Evolutionary conservation across 2,797 vertebrate species (phyloP), one percentile per base, ranked within the genome.

Genomic region (Cossypha niveicapilla): DNA sequence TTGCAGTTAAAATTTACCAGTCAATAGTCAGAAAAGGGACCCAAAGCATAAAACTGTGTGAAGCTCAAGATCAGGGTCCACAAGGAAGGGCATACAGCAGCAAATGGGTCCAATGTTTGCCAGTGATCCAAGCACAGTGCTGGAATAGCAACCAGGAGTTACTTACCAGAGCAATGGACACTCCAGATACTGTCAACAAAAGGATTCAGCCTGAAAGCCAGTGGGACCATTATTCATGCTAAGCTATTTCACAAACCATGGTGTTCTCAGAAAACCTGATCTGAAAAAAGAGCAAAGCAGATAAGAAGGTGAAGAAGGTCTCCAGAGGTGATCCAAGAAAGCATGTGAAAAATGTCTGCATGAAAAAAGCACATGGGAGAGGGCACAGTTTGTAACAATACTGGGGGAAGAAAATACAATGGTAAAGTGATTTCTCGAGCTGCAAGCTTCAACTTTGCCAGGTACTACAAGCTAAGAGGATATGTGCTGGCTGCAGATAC

Each of bases 231-330:
- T 92, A 86, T 75, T 91, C 65, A 44, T 37, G 24, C 65, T 68
- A 68, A 83, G n/a, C 44, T 87, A 61, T 70, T 92, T 92, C 78
- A 90, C 76, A 80, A 83, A 74, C 21, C 1, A 1, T 50, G 45
- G 44, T 76, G 60, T 89, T 88, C 62, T 63, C 84, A 79, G 71
- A 82, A 81, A 92, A 94, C 81, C 39, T 88, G 92, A 92, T 92
- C 27, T 50, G 48, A 28, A 50, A 48, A 50, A 92, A 44, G 37
- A 60, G 9, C 19, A 91, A 72, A 86, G 65, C 27, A 94, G 95
- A 88, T 92, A 92, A 94, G 71, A 79, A 93, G 81, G 85, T 84
- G 76, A 93, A 60, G 70, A 54, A 72, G 58, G 68, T 77, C 90
- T 91, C 72, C 76, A 84, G 79, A 91, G 54, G 79, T 57, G 84